A percentile compares a stretch with the other conserved stretches of the same genome.
Conservation (phyloP, 2,888 invertebrate genomes). For the Pediacus dermestoides region DNA sequence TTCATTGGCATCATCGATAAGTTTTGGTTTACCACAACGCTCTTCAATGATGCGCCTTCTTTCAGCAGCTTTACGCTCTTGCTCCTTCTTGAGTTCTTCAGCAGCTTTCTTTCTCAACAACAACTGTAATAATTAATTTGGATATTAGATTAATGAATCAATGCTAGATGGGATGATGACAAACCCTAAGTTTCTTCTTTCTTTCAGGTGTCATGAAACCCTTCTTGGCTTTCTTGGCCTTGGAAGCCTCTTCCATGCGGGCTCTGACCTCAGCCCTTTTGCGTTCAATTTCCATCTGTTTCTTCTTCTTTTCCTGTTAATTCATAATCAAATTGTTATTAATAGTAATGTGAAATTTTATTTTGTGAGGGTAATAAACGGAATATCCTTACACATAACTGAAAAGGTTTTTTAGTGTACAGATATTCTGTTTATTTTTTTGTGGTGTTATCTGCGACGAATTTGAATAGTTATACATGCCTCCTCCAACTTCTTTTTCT, state of each 20-base stretch:
- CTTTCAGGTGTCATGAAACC: conserved; percentile 99
- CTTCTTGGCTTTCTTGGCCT: conserved; percentile 99
- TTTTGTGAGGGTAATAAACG: no score
- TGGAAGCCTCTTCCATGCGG: conserved; percentile 97
- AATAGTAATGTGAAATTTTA: no score
- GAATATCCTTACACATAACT: no score
- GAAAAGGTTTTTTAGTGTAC: no score
- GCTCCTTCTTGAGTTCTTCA: conserved; percentile 99
- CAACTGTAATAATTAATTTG: conserved; percentile 60
- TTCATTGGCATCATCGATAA: conserved; percentile 89
- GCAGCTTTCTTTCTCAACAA: conserved; percentile 99
- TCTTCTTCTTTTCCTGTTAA: conserved; percentile 94
- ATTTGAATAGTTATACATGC: no score
- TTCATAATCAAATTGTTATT: no score
- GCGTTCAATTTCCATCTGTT: conserved; percentile 96
- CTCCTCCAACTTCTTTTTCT: conserved; percentile 79
- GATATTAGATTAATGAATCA: no score
- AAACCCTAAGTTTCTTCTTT: conserved; percentile 99
- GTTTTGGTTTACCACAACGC: conserved; percentile 89
- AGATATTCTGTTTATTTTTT: conserved; percentile 23
- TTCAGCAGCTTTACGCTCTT: conserved; percentile 97
- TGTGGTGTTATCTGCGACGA: no score
- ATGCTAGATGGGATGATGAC: conserved; percentile 46
- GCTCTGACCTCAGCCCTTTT: conserved; percentile 98
- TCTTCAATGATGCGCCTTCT: conserved; percentile 96